Evolutionary conservation across 2,888 invertebrate species (phyloP).

Genomic region (Scrobipalpa costella): DNA sequence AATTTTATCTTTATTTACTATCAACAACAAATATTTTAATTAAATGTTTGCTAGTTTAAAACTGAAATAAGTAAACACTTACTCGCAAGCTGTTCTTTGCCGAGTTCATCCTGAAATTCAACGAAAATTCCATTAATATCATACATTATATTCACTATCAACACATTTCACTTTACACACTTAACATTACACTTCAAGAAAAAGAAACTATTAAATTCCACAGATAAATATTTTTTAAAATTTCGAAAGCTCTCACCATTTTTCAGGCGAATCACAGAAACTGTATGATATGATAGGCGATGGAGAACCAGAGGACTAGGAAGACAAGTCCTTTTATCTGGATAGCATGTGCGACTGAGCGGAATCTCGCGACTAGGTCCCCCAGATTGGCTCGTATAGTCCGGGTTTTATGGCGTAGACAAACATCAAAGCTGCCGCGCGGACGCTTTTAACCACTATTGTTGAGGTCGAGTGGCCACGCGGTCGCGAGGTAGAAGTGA

Average conservation of each 20-base stretch:
- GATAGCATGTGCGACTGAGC: constrained; percentile 71
- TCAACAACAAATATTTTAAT: no score
- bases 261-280: constrained; percentile 47
- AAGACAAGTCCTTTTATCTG: constrained; percentile 75
- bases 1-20: no score
- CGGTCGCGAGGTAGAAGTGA: not conserved
- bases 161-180: constrained; percentile 5
- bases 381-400: constrained; percentile 68
- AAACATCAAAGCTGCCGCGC: constrained; percentile 48
- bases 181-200: not conserved
- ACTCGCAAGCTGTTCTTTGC: constrained; percentile 89
- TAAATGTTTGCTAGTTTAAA: not conserved
- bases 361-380: constrained; percentile 60
- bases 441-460: constrained; percentile 65
- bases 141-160: not conserved
- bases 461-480: constrained; percentile 55
- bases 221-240: constrained; percentile 29
- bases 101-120: constrained; percentile 86
- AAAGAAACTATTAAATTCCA: constrained; percentile 24
- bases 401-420: constrained; percentile 33
- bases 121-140: constrained; percentile 35
- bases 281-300: constrained; percentile 62
- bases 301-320: constrained; percentile 62
- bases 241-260: constrained; percentile 59
- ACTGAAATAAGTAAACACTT: constrained; percentile 66